phyloP scores from a whole-genome alignment of 2,888 invertebrate species.

The Drosophila trichaetosa region DNA sequence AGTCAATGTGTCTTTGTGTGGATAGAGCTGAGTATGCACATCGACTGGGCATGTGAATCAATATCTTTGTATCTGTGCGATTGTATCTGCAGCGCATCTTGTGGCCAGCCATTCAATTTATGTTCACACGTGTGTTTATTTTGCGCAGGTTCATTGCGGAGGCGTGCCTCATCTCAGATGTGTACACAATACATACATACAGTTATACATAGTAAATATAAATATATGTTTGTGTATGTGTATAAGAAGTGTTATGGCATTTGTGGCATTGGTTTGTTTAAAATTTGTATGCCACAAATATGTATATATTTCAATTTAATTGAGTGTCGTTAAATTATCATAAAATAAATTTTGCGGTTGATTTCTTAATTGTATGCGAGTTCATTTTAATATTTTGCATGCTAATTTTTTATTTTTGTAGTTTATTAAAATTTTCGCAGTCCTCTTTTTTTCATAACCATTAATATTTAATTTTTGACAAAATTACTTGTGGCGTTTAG shows the following conservation, averaged over 20 bases:
- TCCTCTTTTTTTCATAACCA: neutral
- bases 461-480: neutral
- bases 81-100: constrained; percentile 68
- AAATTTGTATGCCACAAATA: constrained; percentile 43
- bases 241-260: constrained; percentile 71
- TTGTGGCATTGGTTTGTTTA: constrained; percentile 72
- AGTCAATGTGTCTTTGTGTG: constrained; percentile 21
- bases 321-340: constrained; percentile 65
- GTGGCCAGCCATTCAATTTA: constrained; percentile 63
- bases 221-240: constrained; percentile 16
- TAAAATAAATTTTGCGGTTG: constrained; percentile 57
- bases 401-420: neutral
- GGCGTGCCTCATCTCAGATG: constrained; percentile 44
- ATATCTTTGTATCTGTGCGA: constrained; percentile 24
- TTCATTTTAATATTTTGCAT: constrained; percentile 19
- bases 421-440: constrained; percentile 8
- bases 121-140: constrained; percentile 78
- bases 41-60: constrained; percentile 1
- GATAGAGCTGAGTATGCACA: neutral
- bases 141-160: constrained; percentile 55
- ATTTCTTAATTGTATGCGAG: constrained; percentile 14
- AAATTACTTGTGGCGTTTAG: neutral
- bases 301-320: constrained; percentile 45
- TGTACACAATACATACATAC: constrained; percentile 12
- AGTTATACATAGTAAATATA: constrained; percentile 20